These are phyloP conservation scores for Scaptomyza montana DNA, from an alignment of 1,140 invertebrate genomes.

Conservation along the genomic window DNA sequence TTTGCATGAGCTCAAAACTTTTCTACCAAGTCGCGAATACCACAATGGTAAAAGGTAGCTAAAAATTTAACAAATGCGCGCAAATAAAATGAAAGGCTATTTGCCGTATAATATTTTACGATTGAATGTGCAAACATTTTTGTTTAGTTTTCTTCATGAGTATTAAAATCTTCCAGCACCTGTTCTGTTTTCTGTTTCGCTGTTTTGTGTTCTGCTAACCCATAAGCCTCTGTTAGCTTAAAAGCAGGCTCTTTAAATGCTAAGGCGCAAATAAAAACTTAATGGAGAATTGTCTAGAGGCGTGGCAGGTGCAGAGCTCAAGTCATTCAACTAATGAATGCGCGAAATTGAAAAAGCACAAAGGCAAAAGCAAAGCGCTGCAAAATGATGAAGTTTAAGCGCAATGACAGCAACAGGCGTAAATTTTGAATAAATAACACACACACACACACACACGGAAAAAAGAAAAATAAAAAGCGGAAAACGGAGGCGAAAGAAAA, in stretches of 20 bases:
- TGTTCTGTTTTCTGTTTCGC: neutral
- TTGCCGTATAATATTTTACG: conserved; percentile 32
- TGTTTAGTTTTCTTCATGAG: conserved; percentile 32
- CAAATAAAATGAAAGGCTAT: conserved; percentile 31
- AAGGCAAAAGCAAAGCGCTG: conserved; percentile 11
- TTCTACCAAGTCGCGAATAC: neutral
- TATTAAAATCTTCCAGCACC: conserved; percentile 40
- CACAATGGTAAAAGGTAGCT: conserved; percentile 1
- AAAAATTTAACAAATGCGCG: conserved; percentile 32
- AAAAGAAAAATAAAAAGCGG: conserved; percentile 1
- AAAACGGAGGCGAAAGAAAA: conserved; percentile 5
- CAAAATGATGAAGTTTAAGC: conserved; percentile 39
- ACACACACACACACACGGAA: conserved; percentile 32
- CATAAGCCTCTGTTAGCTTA: conserved; percentile 3
- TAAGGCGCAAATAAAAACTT: conserved; percentile 31
- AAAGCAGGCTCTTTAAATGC: conserved; percentile 31
- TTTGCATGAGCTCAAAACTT: neutral
- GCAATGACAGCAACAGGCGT: conserved; percentile 71
- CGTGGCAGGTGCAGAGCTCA: conserved; percentile 61
- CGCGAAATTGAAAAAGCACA: conserved; percentile 53
- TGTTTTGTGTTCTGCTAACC: neutral
- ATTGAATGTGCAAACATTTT: conserved; percentile 38
- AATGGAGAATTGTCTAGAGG: conserved; percentile 18
- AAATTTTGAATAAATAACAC: conserved; percentile 79
- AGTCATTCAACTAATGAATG: conserved; percentile 79